Conservation (phyloP, 2,797 vertebrate species). For the Synaphobranchus kaupii region DNA sequence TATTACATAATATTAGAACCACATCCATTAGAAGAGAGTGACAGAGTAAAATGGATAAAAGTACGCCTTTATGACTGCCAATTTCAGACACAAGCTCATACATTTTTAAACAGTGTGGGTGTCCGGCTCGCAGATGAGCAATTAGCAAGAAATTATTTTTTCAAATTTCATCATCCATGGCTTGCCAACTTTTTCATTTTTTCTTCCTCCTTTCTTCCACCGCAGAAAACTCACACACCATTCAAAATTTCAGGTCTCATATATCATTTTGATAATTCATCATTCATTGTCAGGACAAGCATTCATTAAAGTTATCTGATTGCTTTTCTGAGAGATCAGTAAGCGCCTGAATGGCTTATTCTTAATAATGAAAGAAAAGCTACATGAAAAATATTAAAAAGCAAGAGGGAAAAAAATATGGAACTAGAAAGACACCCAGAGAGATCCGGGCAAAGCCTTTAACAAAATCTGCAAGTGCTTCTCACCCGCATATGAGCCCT, state of each 20-base stretch:
- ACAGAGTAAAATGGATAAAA: too few relatives aligned
- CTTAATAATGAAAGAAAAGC: background rate
- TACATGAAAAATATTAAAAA: background rate
- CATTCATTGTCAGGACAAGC: background rate
- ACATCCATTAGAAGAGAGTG: background rate
- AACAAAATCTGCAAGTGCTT: too few relatives aligned
- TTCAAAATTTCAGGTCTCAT: background rate
- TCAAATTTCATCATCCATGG: background rate
- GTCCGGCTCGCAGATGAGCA: background rate
- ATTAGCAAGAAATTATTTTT: background rate
- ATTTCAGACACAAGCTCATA: background rate
- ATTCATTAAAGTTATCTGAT: slow-evolving; percentile 4
- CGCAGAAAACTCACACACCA: background rate
- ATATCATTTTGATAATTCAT: background rate
- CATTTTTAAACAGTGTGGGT: background rate
- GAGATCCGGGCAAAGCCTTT: too few relatives aligned
- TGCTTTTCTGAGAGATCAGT: slow-evolving; percentile 15
- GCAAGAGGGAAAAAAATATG: background rate
- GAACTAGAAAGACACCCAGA: background rate
- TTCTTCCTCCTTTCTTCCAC: background rate
- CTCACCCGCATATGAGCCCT: too few relatives aligned
- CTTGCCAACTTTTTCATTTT: background rate
- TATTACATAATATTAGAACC: background rate
- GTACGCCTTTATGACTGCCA: background rate
- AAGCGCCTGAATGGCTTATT: background rate